Percentiles rank a stretch among this genome's conserved stretches.
These are phyloP conservation scores for Tiaroga cobitis DNA, from an alignment of 2,797 vertebrate genomes.

Conservation along the genomic window DNA sequence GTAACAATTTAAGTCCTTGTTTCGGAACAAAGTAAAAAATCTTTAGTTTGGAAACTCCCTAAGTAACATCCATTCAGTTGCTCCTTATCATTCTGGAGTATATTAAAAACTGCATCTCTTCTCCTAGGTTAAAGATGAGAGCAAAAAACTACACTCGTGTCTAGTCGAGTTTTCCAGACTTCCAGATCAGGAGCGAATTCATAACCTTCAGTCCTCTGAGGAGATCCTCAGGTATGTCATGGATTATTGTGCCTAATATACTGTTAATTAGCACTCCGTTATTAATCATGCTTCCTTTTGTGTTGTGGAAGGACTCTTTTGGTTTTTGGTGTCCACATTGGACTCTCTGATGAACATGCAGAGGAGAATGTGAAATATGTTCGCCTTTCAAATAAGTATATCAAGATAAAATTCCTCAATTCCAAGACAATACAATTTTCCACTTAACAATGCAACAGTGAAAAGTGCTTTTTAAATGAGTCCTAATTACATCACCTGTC, in stretches of 20 bases:
- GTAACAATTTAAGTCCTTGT: not conserved
- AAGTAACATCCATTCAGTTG: not conserved
- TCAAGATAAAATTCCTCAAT: conserved; percentile 39
- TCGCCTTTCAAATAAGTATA: conserved; percentile 88
- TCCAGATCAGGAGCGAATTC: conserved; percentile 88
- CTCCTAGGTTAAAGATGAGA: conserved; percentile 88
- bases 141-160: conserved; percentile 87
- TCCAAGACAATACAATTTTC: not conserved
- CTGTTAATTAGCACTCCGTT: not conserved
- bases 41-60: not conserved
- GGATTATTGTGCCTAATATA: not conserved
- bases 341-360: conserved; percentile 83
- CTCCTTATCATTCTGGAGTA: not conserved
- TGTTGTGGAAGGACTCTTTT: conserved; percentile 82
- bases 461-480: not conserved
- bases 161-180: conserved; percentile 91
- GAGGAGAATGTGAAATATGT: conserved; percentile 87
- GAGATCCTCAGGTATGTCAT: conserved; percentile 85
- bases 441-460: not conserved
- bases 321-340: conserved; percentile 88
- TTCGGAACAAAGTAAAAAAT: not conserved
- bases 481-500: not conserved
- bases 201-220: conserved; percentile 88
- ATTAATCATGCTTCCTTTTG: conserved; percentile 21
- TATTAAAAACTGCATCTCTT: conserved; percentile 28